These are phyloP conservation scores for Alectura lathami DNA, from an alignment of 2,113 vertebrate genomes.

Conservation along the genomic window DNA sequence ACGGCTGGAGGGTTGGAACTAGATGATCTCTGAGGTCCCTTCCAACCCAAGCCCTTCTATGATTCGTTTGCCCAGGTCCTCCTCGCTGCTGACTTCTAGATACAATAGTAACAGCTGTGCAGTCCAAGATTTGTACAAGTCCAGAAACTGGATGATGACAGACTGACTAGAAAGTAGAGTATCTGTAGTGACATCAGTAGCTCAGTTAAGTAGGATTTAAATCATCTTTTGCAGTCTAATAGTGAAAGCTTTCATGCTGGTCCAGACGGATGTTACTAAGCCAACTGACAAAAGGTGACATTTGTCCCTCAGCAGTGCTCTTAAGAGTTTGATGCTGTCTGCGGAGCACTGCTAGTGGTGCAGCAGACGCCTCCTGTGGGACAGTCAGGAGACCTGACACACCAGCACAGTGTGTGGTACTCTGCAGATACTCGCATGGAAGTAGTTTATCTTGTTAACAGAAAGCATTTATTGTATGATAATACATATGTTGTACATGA, in stretches of 20 bases:
- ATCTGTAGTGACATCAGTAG: neutral
- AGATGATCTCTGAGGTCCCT: too few relatives aligned
- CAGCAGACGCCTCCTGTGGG: neutral
- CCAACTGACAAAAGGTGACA: neutral
- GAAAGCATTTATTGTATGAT: neutral
- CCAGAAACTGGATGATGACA: neutral
- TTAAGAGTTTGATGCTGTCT: neutral
- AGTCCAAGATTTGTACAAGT: neutral
- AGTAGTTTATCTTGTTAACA: neutral
- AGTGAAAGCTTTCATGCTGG: neutral
- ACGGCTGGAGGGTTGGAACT: too few relatives aligned
- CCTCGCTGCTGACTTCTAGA: neutral
- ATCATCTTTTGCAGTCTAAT: neutral
- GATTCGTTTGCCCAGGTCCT: neutral
- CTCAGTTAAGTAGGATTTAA: neutral
- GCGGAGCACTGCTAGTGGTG: accelerated
- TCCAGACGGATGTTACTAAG: neutral
- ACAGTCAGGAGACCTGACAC: neutral
- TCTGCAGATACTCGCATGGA: neutral
- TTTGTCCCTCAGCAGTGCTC: neutral
- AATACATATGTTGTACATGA: neutral
- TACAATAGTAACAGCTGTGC: neutral
- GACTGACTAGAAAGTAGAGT: neutral
- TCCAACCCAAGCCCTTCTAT: too few relatives aligned
- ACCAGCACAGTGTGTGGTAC: accelerated